A percentile compares a stretch with the other conserved stretches of the same genome.
Evolutionary conservation across 2,888 invertebrate genomes (phyloP).

Genomic region (Sesia bembeciformis): DNA sequence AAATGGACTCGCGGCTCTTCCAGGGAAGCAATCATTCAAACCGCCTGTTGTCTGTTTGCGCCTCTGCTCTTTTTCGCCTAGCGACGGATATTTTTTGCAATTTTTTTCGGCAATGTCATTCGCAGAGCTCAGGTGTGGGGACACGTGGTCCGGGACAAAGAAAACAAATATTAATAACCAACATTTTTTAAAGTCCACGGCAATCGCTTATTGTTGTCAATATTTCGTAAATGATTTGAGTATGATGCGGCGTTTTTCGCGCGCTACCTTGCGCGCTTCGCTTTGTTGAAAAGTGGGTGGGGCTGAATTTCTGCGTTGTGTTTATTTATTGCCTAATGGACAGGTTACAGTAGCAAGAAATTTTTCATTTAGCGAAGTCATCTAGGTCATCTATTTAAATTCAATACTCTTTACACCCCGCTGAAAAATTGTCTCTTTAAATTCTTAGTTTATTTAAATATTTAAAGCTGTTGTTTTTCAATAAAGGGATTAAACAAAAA

Average conservation of each 20-base stretch:
- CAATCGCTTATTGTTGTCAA: conserved; percentile 68
- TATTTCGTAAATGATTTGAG: conserved; percentile 72
- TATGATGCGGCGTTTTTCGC: conserved; percentile 65
- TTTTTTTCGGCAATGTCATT: conserved; percentile 66
- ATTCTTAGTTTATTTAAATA: too few species aligned
- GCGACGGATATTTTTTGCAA: conserved; percentile 51
- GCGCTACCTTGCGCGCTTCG: conserved; percentile 35
- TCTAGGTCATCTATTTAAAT: too few species aligned
- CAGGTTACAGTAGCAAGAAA: conserved; percentile 43
- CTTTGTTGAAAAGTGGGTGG: conserved; percentile 51
- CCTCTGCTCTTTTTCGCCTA: conserved; percentile 67
- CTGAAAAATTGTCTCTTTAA: too few species aligned
- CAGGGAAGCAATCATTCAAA: conserved; percentile 75
- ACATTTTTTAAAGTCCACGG: conserved; percentile 68
- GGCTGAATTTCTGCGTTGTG: conserved; percentile 39
- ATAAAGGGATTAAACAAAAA: too few species aligned
- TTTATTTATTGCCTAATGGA: conserved; percentile 68
- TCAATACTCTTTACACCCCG: too few species aligned
- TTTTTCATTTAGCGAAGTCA: background rate
- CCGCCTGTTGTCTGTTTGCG: conserved; percentile 71
- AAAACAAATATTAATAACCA: conserved; percentile 72
- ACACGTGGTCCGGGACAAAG: conserved; percentile 70
- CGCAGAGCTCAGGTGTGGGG: conserved; percentile 70
- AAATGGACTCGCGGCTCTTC: conserved; percentile 74
- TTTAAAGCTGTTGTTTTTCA: too few species aligned